Evolutionary conservation across 1,140 invertebrate genomes (phyloP), one percentile per base, ranked within the genome.

Genomic region (Cyclina sinensis): DNA sequence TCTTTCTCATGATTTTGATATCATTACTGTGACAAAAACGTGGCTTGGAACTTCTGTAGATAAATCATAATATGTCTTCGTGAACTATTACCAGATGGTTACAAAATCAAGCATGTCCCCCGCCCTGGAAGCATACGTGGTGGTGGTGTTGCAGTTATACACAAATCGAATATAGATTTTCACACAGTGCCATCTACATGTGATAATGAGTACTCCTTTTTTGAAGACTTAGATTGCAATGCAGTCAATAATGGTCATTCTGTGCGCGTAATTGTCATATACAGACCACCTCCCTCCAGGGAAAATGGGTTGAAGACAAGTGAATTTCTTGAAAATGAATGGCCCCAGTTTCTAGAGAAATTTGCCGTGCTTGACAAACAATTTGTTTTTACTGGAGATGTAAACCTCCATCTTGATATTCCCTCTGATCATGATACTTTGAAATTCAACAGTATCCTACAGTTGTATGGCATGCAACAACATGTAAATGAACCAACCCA

Each of bases 361-460:
- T 68, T 35, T 83, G 81, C 59, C 14, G 62, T 39, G 21, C 9
- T n/a, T 65, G 81, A 83, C 37, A 83, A 83, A 18, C n/a, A n/a
- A 83, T 46, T 83, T 39, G 68, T 59, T 46, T 43, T 83, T 18
- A 43, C 43, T 18, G 81, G 81, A 18, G 81, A 83, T 68, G 14
- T 83, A 11, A 83, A 83, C 24, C 68, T 83, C 51, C 79, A 62
- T 30, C 51, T 81, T 0, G 81, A 88, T 43, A 70, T 81, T 35
- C 48, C n/a, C n/a, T n/a, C n/a, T n/a, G n/a, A n/a, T n/a, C n/a
- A n/a, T n/a, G n/a, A n/a, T n/a, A n/a, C n/a, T n/a, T n/a, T n/a
- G n/a, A n/a, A n/a, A n/a, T n/a, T n/a, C n/a, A n/a, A n/a, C n/a
- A n/a, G n/a, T n/a, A n/a, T n/a, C n/a, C n/a, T n/a, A n/a, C n/a